Percentiles rank a stretch among this genome's conserved stretches.
phyloP scores from a whole-genome alignment of 2,113 vertebrate species.

The Pomatorhinus ruficollis region DNA sequence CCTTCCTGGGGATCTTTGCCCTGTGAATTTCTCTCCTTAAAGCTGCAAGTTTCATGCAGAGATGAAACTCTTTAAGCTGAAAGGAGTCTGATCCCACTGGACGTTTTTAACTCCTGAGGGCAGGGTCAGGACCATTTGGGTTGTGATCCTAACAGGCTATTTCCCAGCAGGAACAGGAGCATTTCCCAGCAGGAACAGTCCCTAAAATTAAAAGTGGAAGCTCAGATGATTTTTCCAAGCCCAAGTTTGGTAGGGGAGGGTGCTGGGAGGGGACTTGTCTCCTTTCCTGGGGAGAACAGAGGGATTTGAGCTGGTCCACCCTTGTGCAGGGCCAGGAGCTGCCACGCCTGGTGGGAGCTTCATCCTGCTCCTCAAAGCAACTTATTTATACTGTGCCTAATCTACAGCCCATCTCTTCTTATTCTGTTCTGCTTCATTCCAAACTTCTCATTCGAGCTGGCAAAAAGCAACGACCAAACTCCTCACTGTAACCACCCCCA shows the following conservation, averaged over 20 bases:
- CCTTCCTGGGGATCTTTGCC: neutral
- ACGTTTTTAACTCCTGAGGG: neutral
- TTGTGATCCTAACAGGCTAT: neutral
- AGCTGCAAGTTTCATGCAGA: neutral
- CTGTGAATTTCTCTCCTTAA: neutral
- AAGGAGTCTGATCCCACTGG: neutral
- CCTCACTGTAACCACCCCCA: neutral
- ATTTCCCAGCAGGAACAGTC: neutral
- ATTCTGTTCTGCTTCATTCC: neutral
- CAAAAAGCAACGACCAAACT: neutral
- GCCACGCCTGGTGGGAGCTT: neutral
- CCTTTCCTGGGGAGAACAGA: neutral
- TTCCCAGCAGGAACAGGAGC: neutral
- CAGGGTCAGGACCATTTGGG: neutral
- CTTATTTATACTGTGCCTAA: constrained; percentile 43
- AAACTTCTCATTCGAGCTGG: constrained; percentile 5
- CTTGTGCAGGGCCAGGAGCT: neutral
- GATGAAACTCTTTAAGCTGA: neutral
- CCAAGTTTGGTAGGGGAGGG: neutral
- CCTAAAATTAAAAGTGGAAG: neutral
- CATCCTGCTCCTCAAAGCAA: neutral
- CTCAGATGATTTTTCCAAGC: neutral
- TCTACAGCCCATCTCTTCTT: neutral
- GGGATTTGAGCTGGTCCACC: neutral
- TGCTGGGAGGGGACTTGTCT: neutral